phyloP scores from a whole-genome alignment of 2,797 vertebrate species.

The Lepilemur septentrionalis region DNA sequence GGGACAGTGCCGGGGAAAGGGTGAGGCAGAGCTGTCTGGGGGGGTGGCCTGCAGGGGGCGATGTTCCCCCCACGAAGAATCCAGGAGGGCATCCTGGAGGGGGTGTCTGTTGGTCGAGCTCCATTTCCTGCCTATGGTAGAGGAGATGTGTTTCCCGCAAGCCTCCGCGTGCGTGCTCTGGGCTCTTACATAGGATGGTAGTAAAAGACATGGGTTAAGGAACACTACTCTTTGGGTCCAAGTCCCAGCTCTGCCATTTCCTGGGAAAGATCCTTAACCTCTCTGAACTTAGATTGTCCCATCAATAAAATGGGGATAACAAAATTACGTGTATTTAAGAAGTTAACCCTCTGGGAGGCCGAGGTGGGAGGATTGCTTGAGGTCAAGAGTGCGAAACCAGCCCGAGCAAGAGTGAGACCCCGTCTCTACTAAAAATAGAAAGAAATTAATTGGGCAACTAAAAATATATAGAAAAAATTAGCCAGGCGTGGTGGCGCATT shows the following conservation, averaged over 20 bases:
- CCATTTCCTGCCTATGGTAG: fast-evolving
- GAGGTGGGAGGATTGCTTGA: too few species aligned
- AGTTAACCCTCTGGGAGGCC: neutral
- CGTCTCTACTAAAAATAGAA: too few species aligned
- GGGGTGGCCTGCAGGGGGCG: fast-evolving
- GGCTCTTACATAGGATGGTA: fast-evolving
- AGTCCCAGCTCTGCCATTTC: neutral
- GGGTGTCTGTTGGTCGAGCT: too few species aligned
- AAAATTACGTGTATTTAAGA: neutral
- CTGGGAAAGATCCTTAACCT: neutral
- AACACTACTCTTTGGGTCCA: neutral
- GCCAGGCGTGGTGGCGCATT: too few species aligned
- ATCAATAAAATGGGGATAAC: neutral
- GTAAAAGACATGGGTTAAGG: fast-evolving
- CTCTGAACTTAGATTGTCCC: neutral
- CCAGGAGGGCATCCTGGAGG: neutral
- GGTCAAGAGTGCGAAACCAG: too few species aligned
- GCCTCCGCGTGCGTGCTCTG: neutral
- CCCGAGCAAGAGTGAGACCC: too few species aligned
- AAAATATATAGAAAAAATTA: too few species aligned
- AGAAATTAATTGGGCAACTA: too few species aligned
- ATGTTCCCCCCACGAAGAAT: neutral
- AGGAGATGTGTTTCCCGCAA: fast-evolving
- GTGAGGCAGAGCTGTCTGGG: fast-evolving
- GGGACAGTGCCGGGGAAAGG: fast-evolving